These are phyloP conservation scores for Crotophaga sulcirostris DNA, from an alignment of 2,113 vertebrate genomes.

Conservation along the genomic window DNA sequence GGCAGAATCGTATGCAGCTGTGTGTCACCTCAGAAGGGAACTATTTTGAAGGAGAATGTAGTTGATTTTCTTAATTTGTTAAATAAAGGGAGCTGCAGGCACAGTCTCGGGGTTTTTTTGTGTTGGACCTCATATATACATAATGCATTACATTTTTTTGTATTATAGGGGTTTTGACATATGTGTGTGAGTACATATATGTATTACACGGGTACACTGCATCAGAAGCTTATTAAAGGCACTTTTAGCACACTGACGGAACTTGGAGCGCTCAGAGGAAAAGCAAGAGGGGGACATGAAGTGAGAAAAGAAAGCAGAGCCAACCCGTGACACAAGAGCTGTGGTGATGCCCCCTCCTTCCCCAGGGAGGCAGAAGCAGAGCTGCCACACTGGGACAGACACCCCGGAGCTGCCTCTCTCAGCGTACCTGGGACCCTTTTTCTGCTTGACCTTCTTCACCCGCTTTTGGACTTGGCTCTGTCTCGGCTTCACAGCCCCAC, in stretches of 20 bases:
- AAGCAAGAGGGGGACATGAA: no score
- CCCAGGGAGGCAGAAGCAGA: background rate
- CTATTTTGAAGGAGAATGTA: no score
- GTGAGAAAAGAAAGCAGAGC: no score
- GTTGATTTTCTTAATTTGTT: no score
- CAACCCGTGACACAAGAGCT: background rate
- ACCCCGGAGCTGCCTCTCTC: background rate
- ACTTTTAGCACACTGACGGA: rapidly evolving
- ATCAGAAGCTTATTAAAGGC: background rate
- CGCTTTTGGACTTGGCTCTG: background rate
- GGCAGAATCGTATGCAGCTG: no score
- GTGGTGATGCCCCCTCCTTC: background rate
- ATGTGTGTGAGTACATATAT: no score
- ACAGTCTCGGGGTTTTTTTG: no score
- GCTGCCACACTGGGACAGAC: background rate
- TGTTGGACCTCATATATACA: rapidly evolving
- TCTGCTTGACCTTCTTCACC: background rate
- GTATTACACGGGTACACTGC: background rate
- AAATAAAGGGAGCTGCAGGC: no score
- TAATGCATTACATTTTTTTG: background rate
- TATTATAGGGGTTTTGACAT: no score
- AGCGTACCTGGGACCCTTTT: background rate
- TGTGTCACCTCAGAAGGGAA: no score
- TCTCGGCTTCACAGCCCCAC: background rate
- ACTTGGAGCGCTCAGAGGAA: background rate